Evolutionary conservation across 2,888 invertebrate genomes (phyloP).

Genomic region (Maniola hyperantus): DNA sequence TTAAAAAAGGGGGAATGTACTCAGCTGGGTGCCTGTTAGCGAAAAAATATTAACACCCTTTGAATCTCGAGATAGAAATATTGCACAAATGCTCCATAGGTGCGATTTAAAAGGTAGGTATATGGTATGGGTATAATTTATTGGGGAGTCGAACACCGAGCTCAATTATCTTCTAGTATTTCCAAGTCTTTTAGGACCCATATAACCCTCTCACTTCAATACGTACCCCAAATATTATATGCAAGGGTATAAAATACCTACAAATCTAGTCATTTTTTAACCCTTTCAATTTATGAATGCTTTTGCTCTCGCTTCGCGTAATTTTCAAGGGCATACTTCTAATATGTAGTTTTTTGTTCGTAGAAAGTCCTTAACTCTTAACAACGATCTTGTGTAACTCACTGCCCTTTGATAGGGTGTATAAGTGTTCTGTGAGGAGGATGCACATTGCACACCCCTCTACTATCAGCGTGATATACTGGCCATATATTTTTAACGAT

Average conservation of each 20-base stretch:
- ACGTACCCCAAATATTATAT: conserved; percentile 5
- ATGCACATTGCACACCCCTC: conserved; percentile 29
- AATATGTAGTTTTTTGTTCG: conserved; percentile 47
- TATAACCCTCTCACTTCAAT: conserved; percentile 4
- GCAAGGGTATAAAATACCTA: conserved; percentile 7
- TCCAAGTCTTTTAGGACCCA: background rate
- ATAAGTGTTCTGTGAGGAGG: conserved; percentile 43
- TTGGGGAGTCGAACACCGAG: conserved; percentile 5
- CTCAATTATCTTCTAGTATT: conserved; percentile 17
- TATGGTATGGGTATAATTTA: background rate
- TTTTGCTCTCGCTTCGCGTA: conserved; percentile 46
- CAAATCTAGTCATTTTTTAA: conserved; percentile 8
- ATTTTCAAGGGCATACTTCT: conserved; percentile 44
- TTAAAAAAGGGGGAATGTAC: conserved; percentile 40
- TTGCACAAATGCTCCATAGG: conserved; percentile 9
- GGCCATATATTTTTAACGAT: conserved; percentile 13
- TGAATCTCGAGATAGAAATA: conserved; percentile 19
- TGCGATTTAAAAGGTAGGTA: conserved; percentile 5
- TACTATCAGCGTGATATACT: conserved; percentile 9
- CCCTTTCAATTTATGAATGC: conserved; percentile 37
- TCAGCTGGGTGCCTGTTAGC: conserved; percentile 46
- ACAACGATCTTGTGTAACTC: conserved; percentile 53
- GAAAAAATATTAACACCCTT: conserved; percentile 37
- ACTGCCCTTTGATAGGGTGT: conserved; percentile 43
- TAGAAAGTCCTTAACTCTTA: conserved; percentile 48